These are phyloP conservation scores for Euthynnus affinis DNA, from an alignment of 2,797 vertebrate species.

Conservation along the genomic window DNA sequence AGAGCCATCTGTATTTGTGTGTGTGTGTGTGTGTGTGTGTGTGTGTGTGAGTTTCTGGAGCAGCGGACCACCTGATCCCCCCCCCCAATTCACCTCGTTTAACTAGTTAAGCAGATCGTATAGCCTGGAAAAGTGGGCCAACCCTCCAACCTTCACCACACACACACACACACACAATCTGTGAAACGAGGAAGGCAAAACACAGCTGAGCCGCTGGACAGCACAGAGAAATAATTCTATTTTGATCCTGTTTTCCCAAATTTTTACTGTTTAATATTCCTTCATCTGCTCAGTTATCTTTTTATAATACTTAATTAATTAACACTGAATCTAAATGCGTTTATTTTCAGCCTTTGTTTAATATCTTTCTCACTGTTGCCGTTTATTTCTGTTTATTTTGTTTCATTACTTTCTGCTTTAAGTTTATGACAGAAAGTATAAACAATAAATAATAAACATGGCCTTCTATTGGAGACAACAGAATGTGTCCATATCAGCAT, in stretches of 20 bases:
- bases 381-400: not conserved
- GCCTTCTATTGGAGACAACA: too few relatives aligned
- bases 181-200: constrained; percentile 18
- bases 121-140: constrained; percentile 37
- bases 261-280: too few relatives aligned
- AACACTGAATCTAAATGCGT: too few relatives aligned
- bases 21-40: constrained; percentile 19
- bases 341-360: not conserved
- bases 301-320: not conserved
- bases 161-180: constrained; percentile 18
- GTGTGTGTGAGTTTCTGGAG: constrained; percentile 13
- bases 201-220: constrained; percentile 47
- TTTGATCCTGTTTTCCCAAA: too few relatives aligned
- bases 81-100: constrained; percentile 54
- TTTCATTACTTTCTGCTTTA: too few relatives aligned
- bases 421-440: too few relatives aligned
- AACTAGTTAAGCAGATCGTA: constrained; percentile 57
- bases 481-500: too few relatives aligned
- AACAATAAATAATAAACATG: too few relatives aligned
- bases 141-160: constrained; percentile 2
- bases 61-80: constrained; percentile 55
- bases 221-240: not conserved
- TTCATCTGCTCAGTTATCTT: too few relatives aligned
- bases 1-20: not conserved
- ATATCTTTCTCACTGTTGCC: too few relatives aligned